Evolutionary conservation across 2,113 vertebrate species (phyloP), one percentile per base, ranked within the genome.

Genomic region (Notothenia rossii): DNA sequence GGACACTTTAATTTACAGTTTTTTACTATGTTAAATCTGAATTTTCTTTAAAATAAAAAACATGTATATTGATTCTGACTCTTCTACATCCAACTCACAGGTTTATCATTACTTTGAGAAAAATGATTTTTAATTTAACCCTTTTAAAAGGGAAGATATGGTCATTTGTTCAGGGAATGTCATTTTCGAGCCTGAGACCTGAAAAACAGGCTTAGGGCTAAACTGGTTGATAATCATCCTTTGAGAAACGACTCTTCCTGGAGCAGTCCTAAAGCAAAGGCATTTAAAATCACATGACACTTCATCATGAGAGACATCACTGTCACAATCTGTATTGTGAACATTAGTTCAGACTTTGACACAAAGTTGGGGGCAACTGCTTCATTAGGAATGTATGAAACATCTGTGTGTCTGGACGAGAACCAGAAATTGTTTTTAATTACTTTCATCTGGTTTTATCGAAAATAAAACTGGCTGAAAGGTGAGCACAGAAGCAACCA

Each of bases 251-350:
- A 40, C 62, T 48, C 20, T n/a, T 56, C 43, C 17, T 49, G 6
- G 22, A 36, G 51, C 17, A 18, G 40, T 10, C 20, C 7, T 55
- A 22, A 55, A 29, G 15, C n/a, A 9, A 29, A 46, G 10, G 22
- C 43, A 20, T 65, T 65, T 48, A 46, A 55, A 46, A 73, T 66
- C 54, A 51, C 8, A 59, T 67, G 65, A 33, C 59, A 18, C 72
- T 59, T 58, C 45, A 70, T 75, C 79, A 76, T 12, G 8, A 12
- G 43, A 58, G 72, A 17, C 45, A 22, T 76, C 53, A 13, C 79
- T 59, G 72, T 59, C 59, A 36, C 40, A 8, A 7, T 45, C 33
- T 12, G 17, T 13, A 7, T 15, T 12, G 25, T 22, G 22, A 11
- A 51, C 5, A 70, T 70, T 33, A 13, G 17, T 46, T 71, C 59